Evolutionary conservation across 2,113 vertebrate genomes (phyloP), one percentile per base, ranked within the genome.

Genomic region (Chaetura pelagica): DNA sequence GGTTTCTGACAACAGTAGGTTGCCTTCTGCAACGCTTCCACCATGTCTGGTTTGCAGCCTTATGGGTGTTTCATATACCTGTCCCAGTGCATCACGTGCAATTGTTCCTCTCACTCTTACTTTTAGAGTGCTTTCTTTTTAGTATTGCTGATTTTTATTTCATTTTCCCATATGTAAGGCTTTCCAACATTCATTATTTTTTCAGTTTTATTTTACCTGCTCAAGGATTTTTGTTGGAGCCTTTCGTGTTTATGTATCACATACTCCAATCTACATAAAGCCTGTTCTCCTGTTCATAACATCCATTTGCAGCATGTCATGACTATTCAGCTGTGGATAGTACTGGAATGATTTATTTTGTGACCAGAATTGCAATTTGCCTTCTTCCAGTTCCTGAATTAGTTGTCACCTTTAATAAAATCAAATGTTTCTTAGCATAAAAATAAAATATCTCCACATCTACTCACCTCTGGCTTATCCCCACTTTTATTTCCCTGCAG

Each of bases 311-410:
- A 80, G 26, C 48, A 29, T 30, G 24, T 57, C 55, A 42, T 42
- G 61, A 46, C 49, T 38, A 12, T 67, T 86, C 80, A 74, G 35
- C 76, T 81, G n/a, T 20, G 42, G 12, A 15, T 59, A 67, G 27
- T 71, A 24, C 29, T 51, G 32, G 20, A 66, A 61, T 72, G 58
- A 82, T 82, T 75, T 79, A 82, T 75, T 96, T 84, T 78, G 52
- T 85, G 57, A 82, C 51, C 51, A 87, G 85, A 84, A 71, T 26
- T 62, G 51, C 59, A 73, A 23, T 89, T 94, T 81, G 22, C 68
- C 59, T 92, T 62, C 72, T 81, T 86, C 51, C 58, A 76, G 54
- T 76, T 85, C 73, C 73, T 66, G 66, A 91, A 92, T 84, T 84
- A 84, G 42, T 69, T 75, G 68, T 30, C 42, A 77, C 23, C 32